Evolutionary conservation across 2,888 invertebrate genomes (phyloP).

Genomic region (Noctua comes): DNA sequence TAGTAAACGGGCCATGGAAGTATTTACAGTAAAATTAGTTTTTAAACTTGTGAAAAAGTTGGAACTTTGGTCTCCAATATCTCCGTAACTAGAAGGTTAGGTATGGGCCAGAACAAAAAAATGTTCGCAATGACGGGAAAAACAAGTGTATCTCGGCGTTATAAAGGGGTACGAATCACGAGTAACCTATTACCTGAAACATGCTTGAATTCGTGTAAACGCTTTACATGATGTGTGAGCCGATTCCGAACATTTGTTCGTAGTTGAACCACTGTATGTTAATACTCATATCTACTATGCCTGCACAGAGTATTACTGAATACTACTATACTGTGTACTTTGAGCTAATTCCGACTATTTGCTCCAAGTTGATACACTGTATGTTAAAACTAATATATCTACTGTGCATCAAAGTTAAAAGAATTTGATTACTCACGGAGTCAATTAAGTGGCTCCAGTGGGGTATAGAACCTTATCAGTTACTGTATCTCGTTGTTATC

Average conservation of each 20-base stretch:
- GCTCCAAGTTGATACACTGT: background rate
- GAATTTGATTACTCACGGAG: slow-evolving; percentile 79
- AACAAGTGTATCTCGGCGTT: background rate
- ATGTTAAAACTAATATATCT: background rate
- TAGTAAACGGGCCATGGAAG: too few relatives aligned
- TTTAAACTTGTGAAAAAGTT: too few relatives aligned
- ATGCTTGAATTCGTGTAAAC: background rate
- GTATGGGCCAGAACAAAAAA: too few relatives aligned
- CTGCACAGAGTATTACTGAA: background rate
- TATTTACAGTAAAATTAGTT: too few relatives aligned
- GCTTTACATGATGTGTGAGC: background rate
- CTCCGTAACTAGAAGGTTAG: too few relatives aligned
- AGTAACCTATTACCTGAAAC: background rate
- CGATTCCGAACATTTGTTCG: background rate
- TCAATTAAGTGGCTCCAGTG: slow-evolving; percentile 71
- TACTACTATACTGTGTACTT: background rate
- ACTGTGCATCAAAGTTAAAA: slow-evolving; percentile 56
- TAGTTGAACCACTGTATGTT: background rate
- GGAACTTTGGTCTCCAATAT: too few relatives aligned
- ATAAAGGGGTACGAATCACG: too few relatives aligned
- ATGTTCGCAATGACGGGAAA: too few relatives aligned
- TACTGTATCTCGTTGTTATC: slow-evolving; percentile 70
- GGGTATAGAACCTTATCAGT: slow-evolving; percentile 64
- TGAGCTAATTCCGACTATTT: background rate
- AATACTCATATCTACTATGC: background rate